Base-by-base conservation (phyloP, 1,140 invertebrate genomes). In the Bathynomus jamesi region DNA sequence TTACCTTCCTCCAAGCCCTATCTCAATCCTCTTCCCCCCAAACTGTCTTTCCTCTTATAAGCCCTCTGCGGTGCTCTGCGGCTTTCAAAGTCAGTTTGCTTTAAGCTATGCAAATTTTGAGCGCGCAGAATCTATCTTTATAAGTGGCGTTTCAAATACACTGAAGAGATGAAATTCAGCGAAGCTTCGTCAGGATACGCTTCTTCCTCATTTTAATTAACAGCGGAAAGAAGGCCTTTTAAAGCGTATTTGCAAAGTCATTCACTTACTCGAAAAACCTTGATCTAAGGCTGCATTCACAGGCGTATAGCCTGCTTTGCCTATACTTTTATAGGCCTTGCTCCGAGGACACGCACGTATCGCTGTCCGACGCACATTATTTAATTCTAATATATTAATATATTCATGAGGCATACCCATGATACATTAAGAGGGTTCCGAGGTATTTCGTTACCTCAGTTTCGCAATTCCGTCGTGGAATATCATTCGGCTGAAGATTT, bases 401-500 rank as follows among this genome's bases (percentile, higher is more conserved):
- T 53, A 53, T 53, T 53, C 40, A 53, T 53, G 40, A 53, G 40
- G 2, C 11, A 17, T 3, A 21, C 5, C 40, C 40, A 53, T 53
- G 40, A 53, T 53, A 53, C 21, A n/a, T n/a, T n/a, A n/a, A n/a
- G n/a, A n/a, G n/a, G n/a, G n/a, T n/a, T n/a, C n/a, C n/a, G n/a
- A n/a, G n/a, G n/a, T n/a, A n/a, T n/a, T n/a, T n/a, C n/a, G n/a
- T n/a, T n/a, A n/a, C n/a, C n/a, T n/a, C n/a, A n/a, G n/a, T n/a
- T n/a, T n/a, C n/a, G n/a, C n/a, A n/a, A n/a, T n/a, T n/a, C 63
- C 32, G 69, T 73, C 64, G 65, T 29, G n/a, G 46, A 30, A 11
- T 61, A 69, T 63, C 40, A 62, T 29, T 66, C 46, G 28, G 68
- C 30, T 29, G 61, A 62, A 68, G 62, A 70, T 67, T 73, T 73